A percentile compares a stretch with the other conserved stretches of the same genome.
Conservation (phyloP, 1,140 invertebrate genomes). For the Phortica variegata region DNA sequence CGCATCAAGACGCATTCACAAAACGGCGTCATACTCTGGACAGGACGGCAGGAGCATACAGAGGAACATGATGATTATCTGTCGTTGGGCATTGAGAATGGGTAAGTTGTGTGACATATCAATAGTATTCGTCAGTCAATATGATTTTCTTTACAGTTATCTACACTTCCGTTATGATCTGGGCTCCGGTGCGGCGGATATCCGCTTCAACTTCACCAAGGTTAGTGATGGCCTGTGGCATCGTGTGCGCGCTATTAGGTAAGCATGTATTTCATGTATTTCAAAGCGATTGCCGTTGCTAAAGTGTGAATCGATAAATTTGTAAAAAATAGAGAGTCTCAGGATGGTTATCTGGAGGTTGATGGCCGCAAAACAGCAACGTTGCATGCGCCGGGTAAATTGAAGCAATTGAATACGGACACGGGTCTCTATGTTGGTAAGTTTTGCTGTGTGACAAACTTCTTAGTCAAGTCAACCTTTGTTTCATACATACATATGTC, state of each 20-base stretch:
- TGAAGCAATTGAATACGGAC: slow-evolving; percentile 82
- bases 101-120: slow-evolving; percentile 59
- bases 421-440: slow-evolving; percentile 83
- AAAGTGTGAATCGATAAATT: background rate
- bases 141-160: slow-evolving; percentile 51
- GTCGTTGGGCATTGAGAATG: slow-evolving; percentile 79
- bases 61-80: slow-evolving; percentile 78
- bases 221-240: slow-evolving; percentile 93
- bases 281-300: too few species aligned
- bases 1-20: slow-evolving; percentile 53
- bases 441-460: slow-evolving; percentile 37
- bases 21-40: slow-evolving; percentile 84
- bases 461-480: background rate
- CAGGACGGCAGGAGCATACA: slow-evolving; percentile 69
- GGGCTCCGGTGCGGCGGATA: slow-evolving; percentile 74
- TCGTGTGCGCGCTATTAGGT: slow-evolving; percentile 83
- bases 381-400: slow-evolving; percentile 76
- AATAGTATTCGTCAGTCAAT: background rate
- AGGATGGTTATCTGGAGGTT: slow-evolving; percentile 80
- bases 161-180: slow-evolving; percentile 66
- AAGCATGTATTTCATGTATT: too few species aligned
- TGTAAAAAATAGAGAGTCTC: slow-evolving; percentile 68
- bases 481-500: background rate
- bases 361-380: slow-evolving; percentile 78
- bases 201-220: slow-evolving; percentile 82